phyloP scores from a whole-genome alignment of 2,888 invertebrate genomes.

The Drosophila prolongata region DNA sequence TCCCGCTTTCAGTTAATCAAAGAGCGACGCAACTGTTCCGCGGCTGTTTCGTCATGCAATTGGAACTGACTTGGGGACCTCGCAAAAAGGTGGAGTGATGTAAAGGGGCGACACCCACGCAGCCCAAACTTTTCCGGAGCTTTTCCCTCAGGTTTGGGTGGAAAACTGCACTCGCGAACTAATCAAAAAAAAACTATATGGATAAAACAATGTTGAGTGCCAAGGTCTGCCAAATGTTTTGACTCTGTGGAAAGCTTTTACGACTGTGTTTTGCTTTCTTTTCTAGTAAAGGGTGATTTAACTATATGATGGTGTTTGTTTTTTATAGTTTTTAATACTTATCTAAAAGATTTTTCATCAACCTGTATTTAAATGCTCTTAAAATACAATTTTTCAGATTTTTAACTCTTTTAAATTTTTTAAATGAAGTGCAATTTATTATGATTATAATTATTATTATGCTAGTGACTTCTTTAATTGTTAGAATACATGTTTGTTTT shows the following conservation, averaged over 20 bases:
- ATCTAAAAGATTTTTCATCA: no score
- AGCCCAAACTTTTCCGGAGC: constrained; percentile 46
- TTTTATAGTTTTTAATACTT: not conserved
- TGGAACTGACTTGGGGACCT: constrained; percentile 23
- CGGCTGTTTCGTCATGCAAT: constrained; percentile 74
- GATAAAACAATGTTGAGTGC: constrained; percentile 17
- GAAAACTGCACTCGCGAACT: constrained; percentile 33
- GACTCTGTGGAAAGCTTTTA: constrained; percentile 54
- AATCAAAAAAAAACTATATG: constrained; percentile 8
- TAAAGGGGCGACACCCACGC: constrained; percentile 50
- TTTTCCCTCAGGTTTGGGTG: constrained; percentile 37
- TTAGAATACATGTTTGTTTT: no score
- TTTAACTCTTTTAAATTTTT: no score
- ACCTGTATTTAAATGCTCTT: no score
- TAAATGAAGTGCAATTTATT: no score
- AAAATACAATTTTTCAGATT: no score
- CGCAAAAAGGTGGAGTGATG: constrained; percentile 6
- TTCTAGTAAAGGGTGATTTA: not conserved
- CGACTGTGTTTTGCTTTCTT: constrained; percentile 32
- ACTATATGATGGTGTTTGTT: not conserved
- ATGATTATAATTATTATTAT: no score
- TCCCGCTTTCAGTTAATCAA: constrained; percentile 23
- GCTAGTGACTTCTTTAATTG: no score
- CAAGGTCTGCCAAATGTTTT: constrained; percentile 64
- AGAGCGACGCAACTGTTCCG: constrained; percentile 41